phyloP scores from a whole-genome alignment of 2,888 invertebrate genomes.

The Endotricha flammealis region DNA sequence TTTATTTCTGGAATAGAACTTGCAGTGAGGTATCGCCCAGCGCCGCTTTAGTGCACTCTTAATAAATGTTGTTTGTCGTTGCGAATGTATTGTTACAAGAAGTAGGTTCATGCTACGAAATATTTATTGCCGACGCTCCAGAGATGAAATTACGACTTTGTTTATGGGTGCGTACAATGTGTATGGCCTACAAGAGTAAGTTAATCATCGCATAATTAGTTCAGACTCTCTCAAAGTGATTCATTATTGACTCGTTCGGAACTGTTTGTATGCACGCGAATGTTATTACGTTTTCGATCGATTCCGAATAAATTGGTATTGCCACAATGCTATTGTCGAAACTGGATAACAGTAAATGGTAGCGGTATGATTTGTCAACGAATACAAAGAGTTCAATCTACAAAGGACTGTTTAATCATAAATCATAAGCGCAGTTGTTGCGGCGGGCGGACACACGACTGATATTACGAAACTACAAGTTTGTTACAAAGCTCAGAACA shows the following conservation, averaged over 20 bases:
- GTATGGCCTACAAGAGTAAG: not conserved
- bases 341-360: slow-evolving; percentile 53
- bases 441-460: slow-evolving; percentile 48
- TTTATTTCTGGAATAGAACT: slow-evolving; percentile 54
- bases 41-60: slow-evolving; percentile 46
- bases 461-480: slow-evolving; percentile 59
- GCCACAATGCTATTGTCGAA: slow-evolving; percentile 20
- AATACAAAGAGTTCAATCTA: slow-evolving; percentile 61
- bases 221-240: not conserved
- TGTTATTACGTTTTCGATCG: not conserved
- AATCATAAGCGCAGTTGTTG: slow-evolving; percentile 59
- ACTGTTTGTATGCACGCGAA: not conserved
- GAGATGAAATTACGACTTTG: slow-evolving; percentile 25
- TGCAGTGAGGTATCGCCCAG: slow-evolving; percentile 25
- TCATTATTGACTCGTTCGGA: not conserved
- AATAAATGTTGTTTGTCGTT: slow-evolving; percentile 64
- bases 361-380: slow-evolving; percentile 64
- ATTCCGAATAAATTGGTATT: slow-evolving; percentile 5
- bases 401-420: slow-evolving; percentile 45
- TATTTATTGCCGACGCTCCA: slow-evolving; percentile 41
- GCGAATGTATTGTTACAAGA: slow-evolving; percentile 55
- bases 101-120: slow-evolving; percentile 45
- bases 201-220: not conserved
- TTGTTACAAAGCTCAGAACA: slow-evolving; percentile 51
- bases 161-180: slow-evolving; percentile 2